Base-by-base conservation (phyloP, 2,888 invertebrate genomes). In the Clunio marinus region DNA sequence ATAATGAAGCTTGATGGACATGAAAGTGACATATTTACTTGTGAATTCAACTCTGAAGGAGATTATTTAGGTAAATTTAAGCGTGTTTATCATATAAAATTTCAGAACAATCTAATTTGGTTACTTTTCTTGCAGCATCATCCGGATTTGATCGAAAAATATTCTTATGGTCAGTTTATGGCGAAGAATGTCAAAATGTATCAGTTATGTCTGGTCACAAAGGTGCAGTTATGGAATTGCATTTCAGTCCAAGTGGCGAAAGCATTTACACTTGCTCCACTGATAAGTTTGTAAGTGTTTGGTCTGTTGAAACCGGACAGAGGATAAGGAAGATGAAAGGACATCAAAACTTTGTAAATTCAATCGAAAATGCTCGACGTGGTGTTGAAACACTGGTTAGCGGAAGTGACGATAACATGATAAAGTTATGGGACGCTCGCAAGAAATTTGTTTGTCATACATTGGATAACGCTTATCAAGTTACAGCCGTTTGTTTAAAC, bases 1-100 rank as follows among this genome's bases (percentile, higher is more conserved):
- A 97, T 97, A 69, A 97, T 98, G 96, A 81, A 94, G 41, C 79
- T 99, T 65, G 93, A 95, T 75, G 99, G 97, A 0, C 99, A 99
- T 76, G 93, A 94, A 76, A 97, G 96, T 8, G 99, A 99, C 78
- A 89, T 99, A 73, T 96, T 94, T 76, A 85, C 90, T 1, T 83
- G 89, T 5, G 91, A 93, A 78, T 99, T 99, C 78, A 96, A 97
- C 76, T 96, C 96, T 0, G 96, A 98, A 76, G 99, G 99, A 2
- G 89, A 93, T 74, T 88, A 95, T 75, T 79, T 99, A 41, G 66
- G 66, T 66, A 55, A 55, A 28, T 24, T 20, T 1, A 35, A 4
- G n/a, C n/a, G n/a, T n/a, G n/a, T 32, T 32, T 32, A 32, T 32
- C 15, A 59, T n/a, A 15, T 41, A 41, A 41, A 41, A n/a, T 7